Evolutionary conservation across 1,140 invertebrate species (phyloP), one percentile per base, ranked within the genome.

Genomic region (Triops cancriformis): DNA sequence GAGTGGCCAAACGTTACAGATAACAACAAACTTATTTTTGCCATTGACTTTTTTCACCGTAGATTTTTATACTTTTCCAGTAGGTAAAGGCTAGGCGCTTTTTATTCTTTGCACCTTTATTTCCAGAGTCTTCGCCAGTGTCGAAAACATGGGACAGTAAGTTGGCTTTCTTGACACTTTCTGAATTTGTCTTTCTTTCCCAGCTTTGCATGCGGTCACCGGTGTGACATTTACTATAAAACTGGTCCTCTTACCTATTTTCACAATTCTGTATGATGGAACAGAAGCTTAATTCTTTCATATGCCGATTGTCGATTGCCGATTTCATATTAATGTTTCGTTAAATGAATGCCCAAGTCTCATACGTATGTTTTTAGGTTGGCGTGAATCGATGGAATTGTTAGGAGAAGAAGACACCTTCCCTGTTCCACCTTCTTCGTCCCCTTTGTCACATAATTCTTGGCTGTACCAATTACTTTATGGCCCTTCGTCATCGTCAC

Each of bases 1-100:
- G 51, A 64, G 51, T 64, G 51, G 51, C 51, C 51, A 64, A 64
- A 64, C 23, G 14, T 64, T 64, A 64, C 51, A 64, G 51, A 64
- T 64, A 64, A 64, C 51, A 64, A 64, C 51, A 64, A 64, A 64
- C 51, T 23, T 64, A 64, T 64, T 64, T 45, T 64, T 64, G 51
- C 2, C 51, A 23, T 64, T 64, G 51, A 64, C 51, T 64, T 64
- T 64, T 64, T 64, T 64, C 23, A 64, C 14, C 23, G 7, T 23
- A 64, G 51, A 64, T 64, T 64, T 64, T 37, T 37, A 37, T 64
- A 23, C 23, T n/a, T 23, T 64, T 64, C 51, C 51, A 23, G 51
- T 64, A 64, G 51, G 18, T 64, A 23, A 64, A 64, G 23, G 18
- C 23, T 64, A 64, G 51, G 23, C 14, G 14, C 23, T 64, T 64